Evolutionary conservation across 1,140 invertebrate species (phyloP).

Genomic region (Zaprionus lachaisei): DNA sequence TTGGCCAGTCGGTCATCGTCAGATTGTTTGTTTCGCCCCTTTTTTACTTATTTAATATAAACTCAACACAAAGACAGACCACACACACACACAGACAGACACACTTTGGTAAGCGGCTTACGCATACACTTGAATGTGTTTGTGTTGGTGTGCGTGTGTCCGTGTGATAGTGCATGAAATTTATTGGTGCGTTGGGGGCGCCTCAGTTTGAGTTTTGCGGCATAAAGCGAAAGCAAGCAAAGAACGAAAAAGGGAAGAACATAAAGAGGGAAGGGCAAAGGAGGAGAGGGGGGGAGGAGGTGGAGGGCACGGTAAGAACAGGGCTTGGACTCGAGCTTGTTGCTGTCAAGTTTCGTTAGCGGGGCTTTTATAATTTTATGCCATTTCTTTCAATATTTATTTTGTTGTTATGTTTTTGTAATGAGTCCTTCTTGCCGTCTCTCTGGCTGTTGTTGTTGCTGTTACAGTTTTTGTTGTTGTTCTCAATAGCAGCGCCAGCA

Average conservation of each 20-base stretch:
- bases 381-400: conserved; percentile 82
- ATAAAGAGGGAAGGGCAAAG: neutral
- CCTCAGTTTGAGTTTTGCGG: conserved; percentile 37
- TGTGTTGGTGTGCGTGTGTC: conserved; percentile 46
- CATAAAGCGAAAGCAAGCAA: neutral
- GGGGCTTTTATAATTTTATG: conserved; percentile 81
- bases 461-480: conserved; percentile 48
- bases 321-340: conserved; percentile 40
- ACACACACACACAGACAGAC: conserved; percentile 37
- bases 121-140: conserved; percentile 47
- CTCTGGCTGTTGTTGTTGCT: conserved; percentile 38
- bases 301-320: neutral
- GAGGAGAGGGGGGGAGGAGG: neutral
- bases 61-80: conserved; percentile 65
- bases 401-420: conserved; percentile 83
- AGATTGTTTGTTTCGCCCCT: conserved; percentile 33
- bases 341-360: conserved; percentile 58
- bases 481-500: conserved; percentile 45
- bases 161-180: conserved; percentile 79
- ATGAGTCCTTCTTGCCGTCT: conserved; percentile 54
- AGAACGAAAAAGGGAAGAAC: neutral
- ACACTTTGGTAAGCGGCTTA: conserved; percentile 69
- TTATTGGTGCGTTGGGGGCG: conserved; percentile 75
- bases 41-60: conserved; percentile 73
- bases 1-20: conserved; percentile 40